phyloP scores from a whole-genome alignment of 2,888 invertebrate species.

The Eupithecia subfuscata region DNA sequence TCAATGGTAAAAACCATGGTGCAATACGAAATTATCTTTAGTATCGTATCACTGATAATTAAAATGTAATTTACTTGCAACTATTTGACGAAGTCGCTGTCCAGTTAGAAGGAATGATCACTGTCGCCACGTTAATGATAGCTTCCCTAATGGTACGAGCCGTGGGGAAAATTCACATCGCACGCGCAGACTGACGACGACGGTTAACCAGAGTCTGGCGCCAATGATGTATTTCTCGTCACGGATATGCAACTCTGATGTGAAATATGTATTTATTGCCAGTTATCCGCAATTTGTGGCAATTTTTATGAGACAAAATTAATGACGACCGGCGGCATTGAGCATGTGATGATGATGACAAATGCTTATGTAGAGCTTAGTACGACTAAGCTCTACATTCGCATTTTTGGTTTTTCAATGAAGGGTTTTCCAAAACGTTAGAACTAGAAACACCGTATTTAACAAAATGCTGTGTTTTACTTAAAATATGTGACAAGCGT shows the following conservation, averaged over 20 bases:
- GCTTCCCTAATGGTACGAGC: constrained; percentile 74
- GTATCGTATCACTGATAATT: constrained; percentile 53
- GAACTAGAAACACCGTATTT: background rate
- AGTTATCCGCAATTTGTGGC: constrained; percentile 20
- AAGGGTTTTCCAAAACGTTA: background rate
- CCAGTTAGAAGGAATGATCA: constrained; percentile 64
- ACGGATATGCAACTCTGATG: constrained; percentile 63
- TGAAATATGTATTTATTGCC: constrained; percentile 38
- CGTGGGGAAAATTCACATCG: constrained; percentile 75
- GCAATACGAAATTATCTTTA: constrained; percentile 34
- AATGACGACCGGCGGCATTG: constrained; percentile 4
- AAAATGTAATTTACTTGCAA: constrained; percentile 58
- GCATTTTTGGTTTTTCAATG: background rate
- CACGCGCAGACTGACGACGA: constrained; percentile 72
- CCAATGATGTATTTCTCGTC: constrained; percentile 74
- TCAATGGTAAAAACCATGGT: constrained; percentile 25
- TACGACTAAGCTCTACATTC: background rate
- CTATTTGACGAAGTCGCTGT: constrained; percentile 54
- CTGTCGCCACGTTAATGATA: constrained; percentile 79
- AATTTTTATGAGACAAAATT: constrained; percentile 9
- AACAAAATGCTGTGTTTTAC: background rate
- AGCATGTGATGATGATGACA: background rate
- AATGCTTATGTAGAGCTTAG: background rate
- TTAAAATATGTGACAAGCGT: background rate
- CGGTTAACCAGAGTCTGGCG: constrained; percentile 72